Base-by-base conservation (phyloP, 92 coral and sea anemone species). In the Phenganax stokvisi region DNA sequence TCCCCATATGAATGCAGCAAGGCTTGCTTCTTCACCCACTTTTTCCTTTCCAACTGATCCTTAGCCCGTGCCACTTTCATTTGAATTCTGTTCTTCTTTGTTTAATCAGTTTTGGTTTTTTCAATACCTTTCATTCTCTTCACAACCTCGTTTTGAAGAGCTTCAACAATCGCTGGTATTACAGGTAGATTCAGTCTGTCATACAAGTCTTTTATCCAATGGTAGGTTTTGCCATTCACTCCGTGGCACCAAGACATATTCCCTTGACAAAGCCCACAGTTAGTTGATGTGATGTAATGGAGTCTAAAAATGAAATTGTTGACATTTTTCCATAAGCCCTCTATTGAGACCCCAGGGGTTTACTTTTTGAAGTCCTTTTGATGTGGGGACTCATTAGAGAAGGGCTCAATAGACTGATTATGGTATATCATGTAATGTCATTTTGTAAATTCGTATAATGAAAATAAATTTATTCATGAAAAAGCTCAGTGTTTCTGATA, bases 261-360 rank as follows among this genome's bases (percentile, higher is more conserved):
- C 2, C 89, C 90, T 61, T 90, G 90, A 10, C 82, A 73, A 11
- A 90, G 67, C 30, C 91, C 91, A 71, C 83, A 75, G 79, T 88
- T 85, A 28, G 89, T 83, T 30, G 89, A 85, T 54, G 90, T 80
- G 53, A 83, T 85, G 84, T 87, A 89, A 60, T 89, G 92, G 69
- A 89, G 67, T 83, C 92, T 89, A 73, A 11, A 29, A 70, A 81
- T 17, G 47, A 37, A 37, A 37, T 37, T 37, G 47, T 37, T 37
- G 47, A 37, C 47, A 37, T 37, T 37, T 37, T 37, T 37, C 47
- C 47, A 37, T 37, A 37, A 37, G 47, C 47, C 47, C 47, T 37
- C 4, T 37, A 37, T 37, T 37, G 47, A 37, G 47, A 37, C 47
- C 47, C 47, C 47, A 37, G 47, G 47, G 47, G 47, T 37, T 37